Evolutionary conservation across 2,888 invertebrate genomes (phyloP), one percentile per base, ranked within the genome.

Genomic region (Mactromeris polynyma): DNA sequence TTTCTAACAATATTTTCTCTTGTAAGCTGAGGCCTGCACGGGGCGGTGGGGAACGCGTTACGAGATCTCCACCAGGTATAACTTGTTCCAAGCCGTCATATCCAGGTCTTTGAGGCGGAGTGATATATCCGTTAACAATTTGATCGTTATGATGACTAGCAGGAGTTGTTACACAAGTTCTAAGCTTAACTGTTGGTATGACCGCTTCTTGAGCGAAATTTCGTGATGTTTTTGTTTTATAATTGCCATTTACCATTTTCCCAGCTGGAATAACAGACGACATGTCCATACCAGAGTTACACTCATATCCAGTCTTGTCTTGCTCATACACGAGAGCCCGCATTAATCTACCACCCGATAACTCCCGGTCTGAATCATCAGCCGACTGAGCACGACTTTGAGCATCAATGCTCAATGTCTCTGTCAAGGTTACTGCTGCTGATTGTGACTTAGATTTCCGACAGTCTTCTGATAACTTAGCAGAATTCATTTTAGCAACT

Each of bases 241-340:
- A 46, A n/a, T 31, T 46, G 4, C 14, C 40, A 36, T 42, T 9
- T 58, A 69, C n/a, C 78, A 73, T 64, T 21, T 33, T 85, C 11
- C 91, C 91, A 19, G 91, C 91, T 14, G 91, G 91, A 6, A 69
- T 81, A 6, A 91, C 36, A 9, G 19, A 46, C 36, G 88, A 88
- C 31, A 31, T 73, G 31, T 87, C 88, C 19, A 91, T 54, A n/a
- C 89, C 88, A n/a, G 81, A 42, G 21, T 88, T 78, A 14, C 81
- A 77, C 42, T 89, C 91, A 54, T 38, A 31, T 0, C 88, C 88
- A 6, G 73, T 85, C 0, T 86, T 83, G n/a, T 85, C 86, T 51
- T 91, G 91, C 42, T 89, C 73, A 40, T 89, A 54, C 17, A 91
- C 82, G 31, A 91, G 46, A 33, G 88, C 88, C 7, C 91, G 54